Conservation (phyloP, 2,888 invertebrate genomes). For the Erannis defoliaria region DNA sequence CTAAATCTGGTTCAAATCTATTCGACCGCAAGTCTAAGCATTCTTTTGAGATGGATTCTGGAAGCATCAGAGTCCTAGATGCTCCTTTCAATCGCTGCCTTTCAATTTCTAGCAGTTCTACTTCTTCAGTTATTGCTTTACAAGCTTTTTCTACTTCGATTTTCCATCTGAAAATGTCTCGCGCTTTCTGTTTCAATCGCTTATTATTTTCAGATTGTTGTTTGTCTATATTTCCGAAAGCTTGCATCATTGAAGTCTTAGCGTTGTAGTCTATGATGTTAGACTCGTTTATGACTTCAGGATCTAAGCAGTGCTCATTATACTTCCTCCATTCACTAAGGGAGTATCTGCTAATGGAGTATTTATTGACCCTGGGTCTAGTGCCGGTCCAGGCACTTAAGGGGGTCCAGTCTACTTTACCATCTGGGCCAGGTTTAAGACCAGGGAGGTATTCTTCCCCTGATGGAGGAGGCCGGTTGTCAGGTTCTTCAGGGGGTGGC, state of each 20-base stretch:
- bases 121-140: slow-evolving; percentile 89
- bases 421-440: slow-evolving; percentile 89
- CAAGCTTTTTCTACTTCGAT: slow-evolving; percentile 90
- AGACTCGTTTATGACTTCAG: slow-evolving; percentile 81
- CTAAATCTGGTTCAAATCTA: slow-evolving; percentile 90
- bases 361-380: slow-evolving; percentile 91
- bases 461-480: slow-evolving; percentile 42
- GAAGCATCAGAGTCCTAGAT: slow-evolving; percentile 88
- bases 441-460: slow-evolving; percentile 64
- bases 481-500: slow-evolving; percentile 31
- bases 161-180: slow-evolving; percentile 91
- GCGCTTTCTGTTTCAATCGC: slow-evolving; percentile 88
- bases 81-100: slow-evolving; percentile 90
- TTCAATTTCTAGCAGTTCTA: slow-evolving; percentile 89
- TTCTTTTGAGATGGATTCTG: slow-evolving; percentile 92
- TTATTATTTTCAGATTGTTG: slow-evolving; percentile 90
- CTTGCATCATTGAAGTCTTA: slow-evolving; percentile 88
- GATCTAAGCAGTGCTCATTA: slow-evolving; percentile 84
- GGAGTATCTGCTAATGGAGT: slow-evolving; percentile 91
- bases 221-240: slow-evolving; percentile 89
- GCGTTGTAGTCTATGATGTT: slow-evolving; percentile 88
- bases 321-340: slow-evolving; percentile 90
- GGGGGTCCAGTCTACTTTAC: slow-evolving; percentile 91
- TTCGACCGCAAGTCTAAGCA: slow-evolving; percentile 90
- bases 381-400: slow-evolving; percentile 90